Percentiles rank a stretch among this genome's conserved stretches.
phyloP scores from a whole-genome alignment of 2,797 vertebrate species.

The Alectoris magna region DNA sequence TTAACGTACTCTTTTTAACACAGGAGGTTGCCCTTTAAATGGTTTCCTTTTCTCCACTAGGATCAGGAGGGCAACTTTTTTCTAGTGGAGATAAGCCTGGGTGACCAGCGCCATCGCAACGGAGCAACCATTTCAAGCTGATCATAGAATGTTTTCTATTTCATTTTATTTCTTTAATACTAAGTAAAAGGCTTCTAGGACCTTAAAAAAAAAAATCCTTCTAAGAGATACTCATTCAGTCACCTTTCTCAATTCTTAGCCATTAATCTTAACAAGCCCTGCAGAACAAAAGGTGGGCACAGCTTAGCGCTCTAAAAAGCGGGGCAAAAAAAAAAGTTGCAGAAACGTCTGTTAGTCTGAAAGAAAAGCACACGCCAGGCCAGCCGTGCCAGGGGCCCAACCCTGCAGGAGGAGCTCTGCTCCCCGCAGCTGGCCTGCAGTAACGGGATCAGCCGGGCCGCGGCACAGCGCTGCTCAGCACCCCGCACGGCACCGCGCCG shows the following conservation, averaged over 20 bases:
- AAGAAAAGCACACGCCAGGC: neutral
- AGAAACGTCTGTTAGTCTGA: neutral
- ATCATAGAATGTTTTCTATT: neutral
- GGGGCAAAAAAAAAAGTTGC: neutral
- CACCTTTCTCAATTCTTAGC: neutral
- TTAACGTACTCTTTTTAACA: neutral
- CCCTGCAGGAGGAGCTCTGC: accelerated
- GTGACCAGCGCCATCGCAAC: neutral
- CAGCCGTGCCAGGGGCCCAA: neutral
- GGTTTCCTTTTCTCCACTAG: neutral
- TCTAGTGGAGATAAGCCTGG: neutral
- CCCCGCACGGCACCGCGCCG: neutral
- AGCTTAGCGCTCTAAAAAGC: neutral
- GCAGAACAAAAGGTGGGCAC: neutral
- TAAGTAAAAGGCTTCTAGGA: neutral
- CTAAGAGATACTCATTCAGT: neutral
- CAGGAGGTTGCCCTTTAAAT: neutral
- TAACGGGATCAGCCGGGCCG: accelerated
- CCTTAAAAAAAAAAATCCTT: constrained; percentile 6
- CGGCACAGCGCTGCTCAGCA: accelerated
- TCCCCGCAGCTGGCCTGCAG: neutral
- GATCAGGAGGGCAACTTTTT: neutral
- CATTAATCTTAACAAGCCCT: neutral
- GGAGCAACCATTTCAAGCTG: neutral
- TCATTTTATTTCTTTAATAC: neutral